Base-by-base conservation (phyloP, 2,888 invertebrate species). In the Lagria hirta region DNA sequence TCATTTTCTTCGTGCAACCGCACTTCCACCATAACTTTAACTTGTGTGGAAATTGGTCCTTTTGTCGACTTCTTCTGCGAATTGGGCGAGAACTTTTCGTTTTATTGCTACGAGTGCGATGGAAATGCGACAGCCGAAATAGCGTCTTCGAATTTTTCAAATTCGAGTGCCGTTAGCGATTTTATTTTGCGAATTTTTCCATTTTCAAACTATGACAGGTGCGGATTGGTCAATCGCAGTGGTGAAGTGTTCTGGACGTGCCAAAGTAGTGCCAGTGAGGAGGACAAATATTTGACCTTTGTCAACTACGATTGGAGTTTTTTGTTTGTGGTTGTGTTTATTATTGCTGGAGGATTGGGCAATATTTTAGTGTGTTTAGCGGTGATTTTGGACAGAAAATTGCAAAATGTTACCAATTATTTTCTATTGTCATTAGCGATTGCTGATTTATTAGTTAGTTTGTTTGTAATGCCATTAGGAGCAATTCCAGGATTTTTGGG, bases 401-500 rank as follows among this genome's bases (percentile, higher is more conserved):
- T 96, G 49, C 95, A 96, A 73, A 96, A 93, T 72, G 90, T 93
- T 53, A 96, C 96, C 51, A 97, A 96, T 75, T 95, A 95, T 74
- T 96, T 96, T 71, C 78, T 96, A 49, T 78, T 95, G 60, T 95
- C 95, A 12, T 73, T 97, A 68, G 94, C 95, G 26, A 86, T 95
- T 37, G 95, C 96, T 35, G 96, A 97, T 75, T 77, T 96, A 43
- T 77, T 96, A 49, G 95, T 96, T 65, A 93, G 92, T 64, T 73
- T 93, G 50, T 87, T 95, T 65, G 96, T 96, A 41, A 97, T 97
- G 96, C 96, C 96, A 2, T 79, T 95, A 69, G 92, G 92, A 46
- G 93, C 96, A 20, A 86, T 95, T 60, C 91, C 90, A 15, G 94
- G 93, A 66, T 89, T 96, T 73, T 76, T 92, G 64, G 95, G 95